A percentile compares a stretch with the other conserved stretches of the same genome.
Evolutionary conservation across 1,140 invertebrate species (phyloP).

Genomic region (Bombus difficillimus): DNA sequence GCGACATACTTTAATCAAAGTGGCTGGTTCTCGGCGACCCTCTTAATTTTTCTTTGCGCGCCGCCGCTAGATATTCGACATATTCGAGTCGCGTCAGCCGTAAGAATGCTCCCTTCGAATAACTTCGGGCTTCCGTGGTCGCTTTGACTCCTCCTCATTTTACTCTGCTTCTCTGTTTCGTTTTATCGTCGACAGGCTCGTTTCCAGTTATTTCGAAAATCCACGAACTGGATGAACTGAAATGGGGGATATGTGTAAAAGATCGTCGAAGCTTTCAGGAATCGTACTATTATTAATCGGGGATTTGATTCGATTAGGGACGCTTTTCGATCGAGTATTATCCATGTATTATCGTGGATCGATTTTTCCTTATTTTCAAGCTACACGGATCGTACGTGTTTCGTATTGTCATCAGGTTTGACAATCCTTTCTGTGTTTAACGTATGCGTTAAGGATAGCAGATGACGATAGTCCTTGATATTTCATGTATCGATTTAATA

Average conservation of each 20-base stretch:
- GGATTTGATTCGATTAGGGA: no score
- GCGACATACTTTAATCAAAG: conserved; percentile 69
- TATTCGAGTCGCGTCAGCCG: conserved; percentile 69
- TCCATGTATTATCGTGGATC: no score
- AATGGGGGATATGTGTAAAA: neutral
- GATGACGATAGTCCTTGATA: no score
- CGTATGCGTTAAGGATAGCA: no score
- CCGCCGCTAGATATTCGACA: conserved; percentile 70
- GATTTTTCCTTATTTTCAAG: no score
- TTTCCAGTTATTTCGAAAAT: conserved; percentile 18
- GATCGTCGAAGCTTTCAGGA: neutral
- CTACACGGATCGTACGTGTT: no score
- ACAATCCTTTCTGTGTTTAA: no score
- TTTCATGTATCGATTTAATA: no score
- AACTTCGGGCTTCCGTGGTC: conserved; percentile 72
- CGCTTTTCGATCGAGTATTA: no score
- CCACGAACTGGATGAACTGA: neutral
- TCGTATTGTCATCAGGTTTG: no score
- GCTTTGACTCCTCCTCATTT: conserved; percentile 71
- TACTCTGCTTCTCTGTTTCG: neutral
- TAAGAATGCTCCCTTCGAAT: conserved; percentile 75
- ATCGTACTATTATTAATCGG: no score
- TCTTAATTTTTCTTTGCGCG: conserved; percentile 68
- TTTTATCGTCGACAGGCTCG: neutral
- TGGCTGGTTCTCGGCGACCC: conserved; percentile 17